phyloP scores from a whole-genome alignment of 2,113 vertebrate species.

The Leucoraja erinaceus region DNA sequence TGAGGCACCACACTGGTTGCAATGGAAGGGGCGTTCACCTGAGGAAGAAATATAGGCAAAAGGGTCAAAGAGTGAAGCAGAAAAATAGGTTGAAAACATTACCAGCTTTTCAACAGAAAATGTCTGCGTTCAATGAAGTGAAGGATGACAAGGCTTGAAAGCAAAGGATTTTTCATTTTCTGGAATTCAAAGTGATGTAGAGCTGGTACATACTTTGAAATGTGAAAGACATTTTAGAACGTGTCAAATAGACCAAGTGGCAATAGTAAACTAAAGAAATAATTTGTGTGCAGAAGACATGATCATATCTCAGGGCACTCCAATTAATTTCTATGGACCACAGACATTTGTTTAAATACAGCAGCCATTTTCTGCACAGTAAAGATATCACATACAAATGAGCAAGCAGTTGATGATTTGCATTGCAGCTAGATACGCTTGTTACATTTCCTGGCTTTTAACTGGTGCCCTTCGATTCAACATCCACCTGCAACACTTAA shows the following conservation, averaged over 20 bases:
- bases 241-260: neutral
- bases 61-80: neutral
- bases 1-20: conserved; percentile 93
- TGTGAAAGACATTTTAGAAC: neutral
- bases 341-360: neutral
- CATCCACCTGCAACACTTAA: neutral
- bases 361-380: neutral
- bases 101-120: neutral
- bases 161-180: conserved; percentile 12
- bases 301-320: neutral
- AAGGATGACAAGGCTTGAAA: neutral
- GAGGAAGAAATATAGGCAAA: conserved; percentile 38
- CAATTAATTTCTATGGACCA: neutral
- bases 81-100: neutral
- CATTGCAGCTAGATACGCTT: neutral
- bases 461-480: neutral
- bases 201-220: neutral
- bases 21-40: conserved; percentile 92
- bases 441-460: neutral
- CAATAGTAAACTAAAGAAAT: neutral
- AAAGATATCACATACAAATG: neutral
- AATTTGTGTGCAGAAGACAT: neutral
- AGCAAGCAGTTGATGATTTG: neutral
- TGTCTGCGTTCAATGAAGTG: neutral
- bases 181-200: conserved; percentile 16